A percentile compares a stretch with the other conserved stretches of the same genome.
phyloP scores from a whole-genome alignment of 2,797 vertebrate genomes.

The Clarias laeviceps region DNA sequence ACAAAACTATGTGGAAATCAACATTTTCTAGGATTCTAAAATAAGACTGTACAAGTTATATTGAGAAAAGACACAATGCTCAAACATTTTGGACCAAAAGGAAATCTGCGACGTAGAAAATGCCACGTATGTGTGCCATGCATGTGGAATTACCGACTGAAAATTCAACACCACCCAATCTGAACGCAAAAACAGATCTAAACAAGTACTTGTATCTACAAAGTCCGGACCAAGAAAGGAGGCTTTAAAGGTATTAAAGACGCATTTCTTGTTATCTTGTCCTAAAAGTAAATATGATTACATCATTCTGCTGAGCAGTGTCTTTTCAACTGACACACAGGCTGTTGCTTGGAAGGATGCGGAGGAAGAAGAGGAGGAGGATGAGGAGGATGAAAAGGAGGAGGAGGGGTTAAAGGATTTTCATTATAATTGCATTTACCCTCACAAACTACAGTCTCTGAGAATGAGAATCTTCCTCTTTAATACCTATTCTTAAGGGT shows the following conservation, averaged over 20 bases:
- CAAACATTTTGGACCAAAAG: too few relatives aligned
- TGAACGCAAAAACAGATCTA: neutral
- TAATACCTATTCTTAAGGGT: neutral
- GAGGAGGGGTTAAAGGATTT: neutral
- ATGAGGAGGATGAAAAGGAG: neutral
- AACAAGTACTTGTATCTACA: neutral
- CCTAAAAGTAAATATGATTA: neutral
- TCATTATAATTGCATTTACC: conserved; percentile 5
- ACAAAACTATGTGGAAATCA: neutral
- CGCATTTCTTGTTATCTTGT: neutral
- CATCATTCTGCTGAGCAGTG: neutral
- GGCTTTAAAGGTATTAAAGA: neutral
- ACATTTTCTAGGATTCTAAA: neutral
- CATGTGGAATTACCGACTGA: neutral
- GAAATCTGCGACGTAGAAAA: neutral
- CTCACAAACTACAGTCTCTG: neutral
- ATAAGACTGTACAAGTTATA: neutral
- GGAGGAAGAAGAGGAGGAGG: neutral
- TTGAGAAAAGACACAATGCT: neutral
- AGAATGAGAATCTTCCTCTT: neutral
- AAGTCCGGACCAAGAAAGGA: neutral
- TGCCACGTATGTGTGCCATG: neutral
- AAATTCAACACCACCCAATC: neutral
- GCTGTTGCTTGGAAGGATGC: neutral
- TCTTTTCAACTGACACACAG: neutral